phyloP scores from a whole-genome alignment of 2,888 invertebrate genomes.

The Drosophila subsilvestris region DNA sequence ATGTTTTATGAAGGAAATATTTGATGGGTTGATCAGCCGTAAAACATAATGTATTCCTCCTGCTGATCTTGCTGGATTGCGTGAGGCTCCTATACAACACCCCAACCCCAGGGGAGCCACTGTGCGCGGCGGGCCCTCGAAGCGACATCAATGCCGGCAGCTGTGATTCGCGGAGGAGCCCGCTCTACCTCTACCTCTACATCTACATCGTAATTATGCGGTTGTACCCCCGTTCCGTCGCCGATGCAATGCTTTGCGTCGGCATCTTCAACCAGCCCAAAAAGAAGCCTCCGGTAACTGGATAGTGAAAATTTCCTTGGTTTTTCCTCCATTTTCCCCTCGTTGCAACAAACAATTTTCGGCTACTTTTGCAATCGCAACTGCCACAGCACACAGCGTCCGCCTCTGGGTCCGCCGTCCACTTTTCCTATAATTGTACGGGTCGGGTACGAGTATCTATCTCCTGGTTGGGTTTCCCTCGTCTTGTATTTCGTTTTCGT shows the following conservation, averaged over 20 bases:
- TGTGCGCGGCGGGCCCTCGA: conserved; percentile 18
- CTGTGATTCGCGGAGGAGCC: conserved; percentile 30
- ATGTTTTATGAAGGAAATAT: conserved; percentile 27
- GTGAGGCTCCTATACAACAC: not conserved
- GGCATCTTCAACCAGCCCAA: conserved; percentile 39
- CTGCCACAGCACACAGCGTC: conserved; percentile 54
- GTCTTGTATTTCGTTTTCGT: conserved; percentile 29
- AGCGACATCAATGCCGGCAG: conserved; percentile 31
- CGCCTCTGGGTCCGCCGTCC: conserved; percentile 30
- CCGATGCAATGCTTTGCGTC: conserved; percentile 6
- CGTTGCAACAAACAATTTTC: conserved; percentile 61
- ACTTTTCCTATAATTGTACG: conserved; percentile 43
- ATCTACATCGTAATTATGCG: conserved; percentile 38
- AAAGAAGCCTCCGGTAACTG: conserved; percentile 58
- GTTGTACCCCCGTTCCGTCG: conserved; percentile 16
- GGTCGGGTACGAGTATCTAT: not conserved
- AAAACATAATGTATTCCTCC: not conserved
- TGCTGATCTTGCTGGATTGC: not conserved
- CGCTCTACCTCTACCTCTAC: not conserved
- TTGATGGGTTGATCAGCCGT: conserved; percentile 7
- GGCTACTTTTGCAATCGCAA: conserved; percentile 72
- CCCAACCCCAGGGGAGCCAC: not conserved
- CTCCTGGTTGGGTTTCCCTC: conserved; percentile 6
- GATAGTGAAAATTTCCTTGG: conserved; percentile 70
- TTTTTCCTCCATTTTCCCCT: conserved; percentile 40